phyloP scores from a whole-genome alignment of 2,113 vertebrate species.

The Epinephelus moara region DNA sequence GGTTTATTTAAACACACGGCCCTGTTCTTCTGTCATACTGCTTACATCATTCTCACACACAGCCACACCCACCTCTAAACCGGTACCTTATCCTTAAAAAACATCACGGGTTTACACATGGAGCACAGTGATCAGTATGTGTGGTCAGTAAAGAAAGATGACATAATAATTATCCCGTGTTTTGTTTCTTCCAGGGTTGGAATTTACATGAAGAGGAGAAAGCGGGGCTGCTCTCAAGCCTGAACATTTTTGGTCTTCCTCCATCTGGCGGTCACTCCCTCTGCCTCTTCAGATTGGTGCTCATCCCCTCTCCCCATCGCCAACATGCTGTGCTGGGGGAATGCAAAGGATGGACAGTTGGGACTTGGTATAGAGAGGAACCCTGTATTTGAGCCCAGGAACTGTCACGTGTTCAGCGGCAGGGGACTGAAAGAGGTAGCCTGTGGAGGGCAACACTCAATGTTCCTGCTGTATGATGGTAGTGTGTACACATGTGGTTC shows the following conservation, averaged over 20 bases:
- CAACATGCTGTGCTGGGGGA: conserved; percentile 97
- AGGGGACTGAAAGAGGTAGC: conserved; percentile 90
- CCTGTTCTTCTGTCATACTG: conserved; percentile 35
- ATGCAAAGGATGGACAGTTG: conserved; percentile 91
- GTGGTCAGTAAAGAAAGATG: conserved; percentile 9
- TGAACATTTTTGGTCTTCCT: conserved; percentile 65
- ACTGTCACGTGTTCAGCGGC: conserved; percentile 86
- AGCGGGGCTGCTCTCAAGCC: conserved; percentile 74
- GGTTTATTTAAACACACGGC: conserved; percentile 74
- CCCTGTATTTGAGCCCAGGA: conserved; percentile 88
- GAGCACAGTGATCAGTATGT: background rate
- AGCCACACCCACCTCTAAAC: conserved; percentile 29
- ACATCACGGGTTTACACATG: conserved; percentile 1
- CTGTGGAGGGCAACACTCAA: conserved; percentile 91
- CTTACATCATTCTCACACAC: conserved; percentile 53
- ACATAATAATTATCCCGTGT: conserved; percentile 13
- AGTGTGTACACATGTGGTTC: conserved; percentile 95
- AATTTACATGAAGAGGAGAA: conserved; percentile 76
- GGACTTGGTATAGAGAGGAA: conserved; percentile 86
- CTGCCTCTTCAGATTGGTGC: conserved; percentile 47
- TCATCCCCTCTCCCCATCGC: conserved; percentile 35
- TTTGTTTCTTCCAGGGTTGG: conserved; percentile 66
- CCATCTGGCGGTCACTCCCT: conserved; percentile 36
- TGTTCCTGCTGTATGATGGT: conserved; percentile 94
- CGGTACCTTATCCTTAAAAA: conserved; percentile 29